Base-by-base conservation (phyloP, 2,797 vertebrate genomes). In the Eremophila alpestris region DNA sequence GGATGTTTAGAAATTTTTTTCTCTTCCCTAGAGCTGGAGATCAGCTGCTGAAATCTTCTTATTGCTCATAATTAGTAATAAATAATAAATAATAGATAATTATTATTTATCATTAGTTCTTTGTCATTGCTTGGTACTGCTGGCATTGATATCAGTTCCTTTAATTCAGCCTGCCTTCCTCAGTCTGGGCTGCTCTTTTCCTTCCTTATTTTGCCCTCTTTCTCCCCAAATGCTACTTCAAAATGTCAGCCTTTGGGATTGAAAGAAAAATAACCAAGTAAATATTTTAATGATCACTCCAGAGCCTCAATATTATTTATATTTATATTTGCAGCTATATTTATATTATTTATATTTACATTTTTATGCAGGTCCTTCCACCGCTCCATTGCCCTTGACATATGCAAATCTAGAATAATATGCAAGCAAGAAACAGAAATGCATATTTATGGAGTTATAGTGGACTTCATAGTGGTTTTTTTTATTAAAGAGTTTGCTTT, bases 321-420 rank as follows among this genome's bases (percentile, higher is more conserved):
- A 21, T 27, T 49, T 17, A 21, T 40, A 29, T 4, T 29, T 40
- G 9, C 7, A 49, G 11, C 19, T n/a, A 17, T 13, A 36, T 43
- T 19, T 36, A 19, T 15, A 34, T 27, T 23, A 23, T 36, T 36
- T 8, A 32, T 22, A 22, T 18, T 36, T 8, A 32, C 18, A 22
- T 15, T 62, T 62, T 27, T 34, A n/a, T 4, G 11, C 12, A 41
- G 3, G 5, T n/a, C 14, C 30, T 38, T 26, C 16, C 9, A 34
- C 17, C 41, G 22, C 4, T 24, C 10, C 5, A 1, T 7, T 70
- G 5, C 6, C 4, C 3, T 3, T 67, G 30, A 3, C 4, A 9
- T 30, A n/a, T 9, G 21, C 2, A 68, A 80, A 52, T 43, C 18
- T 41, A 26, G 13, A 67, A 43, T 2, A 77, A 51, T 13, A 32